A percentile compares a stretch with the other conserved stretches of the same genome.
Evolutionary conservation across 2,888 invertebrate genomes (phyloP).

Genomic region (Agrotis ipsilon): DNA sequence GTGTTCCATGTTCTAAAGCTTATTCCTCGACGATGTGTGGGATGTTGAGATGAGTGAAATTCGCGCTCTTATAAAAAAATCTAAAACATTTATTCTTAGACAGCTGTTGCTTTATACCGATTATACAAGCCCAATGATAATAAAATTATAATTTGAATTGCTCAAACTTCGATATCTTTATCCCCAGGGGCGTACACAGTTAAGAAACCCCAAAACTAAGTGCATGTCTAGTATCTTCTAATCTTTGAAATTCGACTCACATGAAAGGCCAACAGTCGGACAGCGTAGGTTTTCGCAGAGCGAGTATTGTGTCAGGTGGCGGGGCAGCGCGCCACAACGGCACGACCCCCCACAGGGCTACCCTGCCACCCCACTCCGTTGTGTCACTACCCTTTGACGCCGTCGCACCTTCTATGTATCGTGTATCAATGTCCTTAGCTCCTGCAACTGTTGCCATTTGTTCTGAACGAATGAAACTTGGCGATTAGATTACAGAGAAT

Average conservation of each 20-base stretch:
- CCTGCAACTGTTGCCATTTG: conserved; percentile 49
- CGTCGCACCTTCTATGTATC: conserved; percentile 72
- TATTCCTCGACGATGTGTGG: too few relatives aligned
- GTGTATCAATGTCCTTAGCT: conserved; percentile 59
- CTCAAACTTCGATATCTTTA: conserved; percentile 19
- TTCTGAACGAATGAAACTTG: conserved; percentile 48
- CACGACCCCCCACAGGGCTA: conserved; percentile 83
- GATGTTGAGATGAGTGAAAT: neutral
- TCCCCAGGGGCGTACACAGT: neutral
- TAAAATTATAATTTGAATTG: conserved; percentile 18
- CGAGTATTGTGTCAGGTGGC: conserved; percentile 82
- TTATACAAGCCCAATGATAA: neutral
- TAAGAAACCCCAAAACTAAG: conserved; percentile 10
- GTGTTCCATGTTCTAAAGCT: too few relatives aligned
- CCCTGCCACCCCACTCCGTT: conserved; percentile 79
- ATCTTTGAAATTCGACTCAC: conserved; percentile 67
- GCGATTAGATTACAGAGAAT: conserved; percentile 48
- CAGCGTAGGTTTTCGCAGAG: conserved; percentile 80
- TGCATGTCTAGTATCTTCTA: conserved; percentile 20
- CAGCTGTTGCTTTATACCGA: too few relatives aligned
- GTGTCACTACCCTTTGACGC: conserved; percentile 78
- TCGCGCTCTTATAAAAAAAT: too few relatives aligned
- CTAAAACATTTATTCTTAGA: too few relatives aligned
- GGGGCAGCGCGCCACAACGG: conserved; percentile 83
- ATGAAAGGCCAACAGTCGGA: conserved; percentile 88